Base-by-base conservation (phyloP, 2,797 vertebrate genomes). In the Lacerta agilis region DNA sequence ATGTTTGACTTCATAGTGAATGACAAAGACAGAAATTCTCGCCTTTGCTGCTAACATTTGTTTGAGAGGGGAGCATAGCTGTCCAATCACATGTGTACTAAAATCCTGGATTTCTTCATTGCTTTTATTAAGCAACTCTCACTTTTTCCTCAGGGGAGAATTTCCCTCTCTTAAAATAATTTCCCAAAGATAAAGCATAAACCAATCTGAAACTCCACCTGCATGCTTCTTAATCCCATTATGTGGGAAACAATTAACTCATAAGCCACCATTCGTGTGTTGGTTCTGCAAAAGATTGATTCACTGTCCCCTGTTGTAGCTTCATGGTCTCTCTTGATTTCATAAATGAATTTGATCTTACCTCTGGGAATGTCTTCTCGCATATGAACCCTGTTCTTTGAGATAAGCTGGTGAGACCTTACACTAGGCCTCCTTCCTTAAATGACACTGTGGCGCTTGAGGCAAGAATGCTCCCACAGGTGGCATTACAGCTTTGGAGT, bases 241-340 rank as follows among this genome's bases (percentile, higher is more conserved):
- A 33, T 41, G 33, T 75, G 18, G 73, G 66, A 25, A 75, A 41
- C 36, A 75, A 33, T 75, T 38, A 38, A 20, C 20, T 18, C 43
- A 78, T 17, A 27, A 29, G 25, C 13, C 76, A 41, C 72, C 72
- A 75, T 33, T 33, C 17, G n/a, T 43, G 64, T 25, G 23, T 23
- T 81, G 64, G 55, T 41, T 82, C 18, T 81, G 38, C 27, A 79
- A 71, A 79, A 71, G 27, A 72, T 86, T 80, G 67, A 29, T 83
- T 49, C 45, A 49, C 43, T 71, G 9, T 41, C 8, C n/a, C 27
- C 55, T 76, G 10, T 38, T 25, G 49, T 79, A 72, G 58, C 18
- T 5, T 78, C 66, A 41, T 61, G 27, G n/a, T 49, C 41, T 36
- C 8, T 67, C 25, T 9, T 71, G 67, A 69, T 71, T 71, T 71